Conservation (phyloP, 2,797 vertebrate genomes). For the Gouania willdenowi region DNA sequence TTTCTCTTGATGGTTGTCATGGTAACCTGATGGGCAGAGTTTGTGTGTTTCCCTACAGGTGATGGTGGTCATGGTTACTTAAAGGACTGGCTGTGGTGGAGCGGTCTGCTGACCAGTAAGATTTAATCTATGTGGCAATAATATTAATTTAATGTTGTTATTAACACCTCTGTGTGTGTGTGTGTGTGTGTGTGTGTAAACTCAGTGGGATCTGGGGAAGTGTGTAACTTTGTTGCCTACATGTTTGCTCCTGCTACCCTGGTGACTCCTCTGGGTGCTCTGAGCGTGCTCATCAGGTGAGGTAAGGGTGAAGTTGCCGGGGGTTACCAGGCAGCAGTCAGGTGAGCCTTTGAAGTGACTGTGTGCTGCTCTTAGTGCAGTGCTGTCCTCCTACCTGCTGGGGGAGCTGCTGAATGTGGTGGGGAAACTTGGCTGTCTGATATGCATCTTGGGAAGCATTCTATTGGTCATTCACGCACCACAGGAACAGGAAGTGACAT, state of each 20-base stretch:
- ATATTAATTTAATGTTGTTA: too few relatives aligned
- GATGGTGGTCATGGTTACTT: conserved; percentile 93
- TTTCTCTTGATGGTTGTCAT: too few relatives aligned
- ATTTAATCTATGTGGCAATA: too few relatives aligned
- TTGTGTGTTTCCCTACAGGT: conserved; percentile 62
- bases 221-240: conserved; percentile 91
- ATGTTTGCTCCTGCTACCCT: conserved; percentile 92
- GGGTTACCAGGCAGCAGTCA: too few relatives aligned
- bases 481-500: conserved; percentile 88
- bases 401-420: conserved; percentile 87
- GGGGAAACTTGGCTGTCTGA: conserved; percentile 90
- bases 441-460: conserved; percentile 88
- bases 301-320: too few relatives aligned
- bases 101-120: conserved; percentile 91
- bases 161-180: too few relatives aligned
- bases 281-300: conserved; percentile 91
- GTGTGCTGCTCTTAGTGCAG: conserved; percentile 77
- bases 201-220: conserved; percentile 91
- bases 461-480: conserved; percentile 92
- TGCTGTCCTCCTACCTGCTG: conserved; percentile 86
- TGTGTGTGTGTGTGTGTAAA: conserved; percentile 7
- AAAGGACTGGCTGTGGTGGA: conserved; percentile 94
- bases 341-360: too few relatives aligned
- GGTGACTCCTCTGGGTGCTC: conserved; percentile 89
- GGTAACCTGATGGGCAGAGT: too few relatives aligned